Evolutionary conservation across 2,113 vertebrate genomes (phyloP).

Genomic region (Plotosus lineatus): DNA sequence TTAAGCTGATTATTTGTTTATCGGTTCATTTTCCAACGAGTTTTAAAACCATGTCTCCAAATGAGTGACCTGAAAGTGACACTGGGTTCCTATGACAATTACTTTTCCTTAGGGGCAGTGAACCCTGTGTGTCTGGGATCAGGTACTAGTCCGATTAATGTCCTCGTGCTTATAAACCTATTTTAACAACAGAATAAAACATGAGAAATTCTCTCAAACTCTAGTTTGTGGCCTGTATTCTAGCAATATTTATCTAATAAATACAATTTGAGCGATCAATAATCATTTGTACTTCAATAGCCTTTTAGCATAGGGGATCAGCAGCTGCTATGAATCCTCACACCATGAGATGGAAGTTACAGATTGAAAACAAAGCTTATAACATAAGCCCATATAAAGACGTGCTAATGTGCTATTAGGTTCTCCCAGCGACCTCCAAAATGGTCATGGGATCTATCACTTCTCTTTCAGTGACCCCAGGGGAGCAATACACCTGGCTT

Average conservation of each 20-base stretch:
- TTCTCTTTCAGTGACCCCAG: conserved; percentile 70
- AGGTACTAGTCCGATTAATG: conserved; percentile 54
- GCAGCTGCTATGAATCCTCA: neutral
- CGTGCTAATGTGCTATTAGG: conserved; percentile 45
- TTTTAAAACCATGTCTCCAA: conserved; percentile 52
- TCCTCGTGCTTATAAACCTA: neutral
- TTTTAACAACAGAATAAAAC: neutral
- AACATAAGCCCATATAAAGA: conserved; percentile 27
- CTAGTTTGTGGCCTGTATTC: neutral
- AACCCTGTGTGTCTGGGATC: conserved; percentile 30
- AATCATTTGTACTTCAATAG: conserved; percentile 7
- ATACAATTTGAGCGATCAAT: neutral
- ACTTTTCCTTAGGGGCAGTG: conserved; percentile 67
- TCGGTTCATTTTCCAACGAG: conserved; percentile 35
- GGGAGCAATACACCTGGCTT: conserved; percentile 79
- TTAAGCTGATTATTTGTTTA: conserved; percentile 48
- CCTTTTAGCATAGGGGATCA: neutral
- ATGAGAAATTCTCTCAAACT: neutral
- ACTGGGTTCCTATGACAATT: conserved; percentile 74
- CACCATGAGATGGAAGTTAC: conserved; percentile 8
- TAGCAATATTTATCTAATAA: neutral
- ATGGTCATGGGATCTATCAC: conserved; percentile 67
- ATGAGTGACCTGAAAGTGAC: conserved; percentile 75
- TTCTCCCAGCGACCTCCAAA: conserved; percentile 56
- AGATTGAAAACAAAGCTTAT: conserved; percentile 33